Conservation (phyloP, 23 tunicate species). For the Ascidia mentula region DNA sequence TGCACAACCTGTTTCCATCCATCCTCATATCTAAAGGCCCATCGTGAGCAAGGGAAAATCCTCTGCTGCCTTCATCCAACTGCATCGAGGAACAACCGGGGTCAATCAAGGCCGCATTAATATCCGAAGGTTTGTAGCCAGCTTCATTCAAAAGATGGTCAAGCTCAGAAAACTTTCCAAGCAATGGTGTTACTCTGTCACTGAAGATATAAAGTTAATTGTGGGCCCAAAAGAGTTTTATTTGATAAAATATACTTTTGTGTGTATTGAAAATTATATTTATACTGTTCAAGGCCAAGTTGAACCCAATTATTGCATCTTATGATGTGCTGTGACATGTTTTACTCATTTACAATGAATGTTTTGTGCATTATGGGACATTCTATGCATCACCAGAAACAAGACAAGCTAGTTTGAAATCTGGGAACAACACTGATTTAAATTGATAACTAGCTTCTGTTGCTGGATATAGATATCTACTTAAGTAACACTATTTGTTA, state of each 20-base stretch:
- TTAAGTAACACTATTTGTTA: neutral
- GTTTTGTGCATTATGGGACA: no score
- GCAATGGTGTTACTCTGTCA: slow-evolving; percentile 58
- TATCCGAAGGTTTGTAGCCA: neutral
- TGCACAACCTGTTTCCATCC: slow-evolving; percentile 73
- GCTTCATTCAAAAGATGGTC: slow-evolving; percentile 26
- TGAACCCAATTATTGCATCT: no score
- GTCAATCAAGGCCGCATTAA: slow-evolving; percentile 64
- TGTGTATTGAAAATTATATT: no score
- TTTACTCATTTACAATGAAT: no score
- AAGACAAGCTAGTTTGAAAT: no score
- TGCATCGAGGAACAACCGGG: slow-evolving; percentile 96
- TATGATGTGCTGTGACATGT: no score
- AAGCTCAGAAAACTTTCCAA: slow-evolving; percentile 73
- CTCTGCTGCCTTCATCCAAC: slow-evolving; percentile 61
- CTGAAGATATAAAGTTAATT: slow-evolving; percentile 12
- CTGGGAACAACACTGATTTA: no score
- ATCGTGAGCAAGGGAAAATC: slow-evolving; percentile 70
- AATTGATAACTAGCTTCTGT: no score
- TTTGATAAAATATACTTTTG: no score
- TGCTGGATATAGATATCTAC: neutral
- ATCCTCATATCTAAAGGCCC: slow-evolving; percentile 96
- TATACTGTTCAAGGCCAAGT: no score
- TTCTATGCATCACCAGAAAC: no score
- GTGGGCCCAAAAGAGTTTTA: no score